Evolutionary conservation across 2,888 invertebrate species (phyloP), one percentile per base, ranked within the genome.

Genomic region (Punctoribates punctum): DNA sequence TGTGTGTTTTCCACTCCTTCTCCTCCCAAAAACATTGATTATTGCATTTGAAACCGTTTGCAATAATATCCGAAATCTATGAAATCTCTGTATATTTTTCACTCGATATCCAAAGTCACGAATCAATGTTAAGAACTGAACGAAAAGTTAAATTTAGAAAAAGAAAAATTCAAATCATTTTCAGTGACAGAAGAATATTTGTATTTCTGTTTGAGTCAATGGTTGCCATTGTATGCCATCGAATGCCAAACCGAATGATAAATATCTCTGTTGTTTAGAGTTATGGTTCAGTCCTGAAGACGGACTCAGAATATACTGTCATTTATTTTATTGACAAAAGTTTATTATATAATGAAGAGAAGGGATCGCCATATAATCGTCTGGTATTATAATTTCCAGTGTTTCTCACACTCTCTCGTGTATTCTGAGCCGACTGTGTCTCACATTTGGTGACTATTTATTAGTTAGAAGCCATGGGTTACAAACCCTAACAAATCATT

Each of bases 291-390:
- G 13, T 42, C 42, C 42, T 51, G n/a, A 17, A 17, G 17, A 51
- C n/a, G 29, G 29, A 6, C 34, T 34, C 17, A 25, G 3, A 62
- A 62, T 27, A 62, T 29, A 62, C 29, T 62, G 62, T n/a, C 62
- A 62, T 62, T 62, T 62, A 62, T 62, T 62, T 62, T 62, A 34
- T 62, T 62, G 29, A 62, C 62, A 62, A 62, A 62, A 62, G 17
- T 62, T 62, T 62, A 62, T 62, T 62, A 62, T 34, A 62, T 62
- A 62, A 62, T 62, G 62, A 62, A 62, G 62, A 34, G 62, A 62
- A 34, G 62, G 29, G 29, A 23, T 29, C 13, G 17, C 3, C 62
- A 62, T 62, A 62, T 62, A 62, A 62, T 62, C 29, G 29, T 62
- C 25, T 27, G 1, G 25, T n/a, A n/a, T 60, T 29, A 60, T 62